A percentile compares a stretch with the other conserved stretches of the same genome.
These are phyloP conservation scores for Pachyseris speciosa DNA, from an alignment of 64 coral and sea anemone species.

Conservation along the genomic window DNA sequence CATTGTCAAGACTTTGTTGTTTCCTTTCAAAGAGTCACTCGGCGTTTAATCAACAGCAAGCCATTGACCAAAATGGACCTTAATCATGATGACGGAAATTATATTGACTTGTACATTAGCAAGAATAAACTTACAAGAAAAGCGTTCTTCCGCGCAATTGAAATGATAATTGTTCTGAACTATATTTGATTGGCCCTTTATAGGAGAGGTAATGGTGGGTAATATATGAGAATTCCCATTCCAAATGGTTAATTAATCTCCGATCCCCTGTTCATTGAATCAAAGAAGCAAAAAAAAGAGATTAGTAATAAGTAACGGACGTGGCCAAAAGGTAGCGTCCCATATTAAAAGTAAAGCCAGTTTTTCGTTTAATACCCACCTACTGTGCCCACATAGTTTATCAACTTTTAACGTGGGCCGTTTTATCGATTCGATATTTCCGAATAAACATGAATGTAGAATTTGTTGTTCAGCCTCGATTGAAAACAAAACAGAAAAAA, in stretches of 20 bases:
- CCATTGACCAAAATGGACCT: background rate
- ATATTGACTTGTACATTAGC: slow-evolving; percentile 7
- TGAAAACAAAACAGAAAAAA: background rate
- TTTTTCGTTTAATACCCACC: background rate
- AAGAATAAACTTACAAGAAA: slow-evolving; percentile 9
- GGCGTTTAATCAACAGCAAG: background rate
- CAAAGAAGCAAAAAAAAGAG: background rate
- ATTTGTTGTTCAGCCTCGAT: no score
- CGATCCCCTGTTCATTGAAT: background rate
- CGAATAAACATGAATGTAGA: background rate
- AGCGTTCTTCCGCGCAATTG: background rate
- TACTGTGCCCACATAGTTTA: background rate
- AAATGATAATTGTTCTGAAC: background rate
- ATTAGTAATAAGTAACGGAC: background rate
- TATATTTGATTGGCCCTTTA: background rate
- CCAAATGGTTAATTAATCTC: background rate
- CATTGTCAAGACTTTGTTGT: background rate
- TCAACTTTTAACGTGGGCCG: background rate
- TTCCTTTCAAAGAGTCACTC: background rate
- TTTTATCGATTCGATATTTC: background rate
- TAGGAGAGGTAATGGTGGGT: background rate
- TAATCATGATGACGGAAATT: slow-evolving; percentile 7
- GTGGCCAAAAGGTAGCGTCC: background rate
- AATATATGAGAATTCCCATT: background rate
- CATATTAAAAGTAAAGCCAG: background rate